phyloP scores from a whole-genome alignment of 2,113 vertebrate species.

The Chaenogobius annularis region DNA sequence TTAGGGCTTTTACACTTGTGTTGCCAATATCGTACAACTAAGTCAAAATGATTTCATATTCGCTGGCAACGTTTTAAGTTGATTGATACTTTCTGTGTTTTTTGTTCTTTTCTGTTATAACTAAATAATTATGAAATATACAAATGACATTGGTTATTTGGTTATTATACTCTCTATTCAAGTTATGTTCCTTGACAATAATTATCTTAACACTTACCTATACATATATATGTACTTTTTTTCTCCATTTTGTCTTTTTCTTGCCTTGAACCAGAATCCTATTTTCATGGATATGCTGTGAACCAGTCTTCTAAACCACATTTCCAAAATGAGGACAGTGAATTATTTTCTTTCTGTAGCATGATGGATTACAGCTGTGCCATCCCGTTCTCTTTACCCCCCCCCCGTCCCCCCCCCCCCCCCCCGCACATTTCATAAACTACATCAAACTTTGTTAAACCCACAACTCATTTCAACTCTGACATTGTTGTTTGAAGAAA shows the following conservation, averaged over 20 bases:
- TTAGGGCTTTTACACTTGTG: too few relatives aligned
- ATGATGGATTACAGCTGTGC: constrained; percentile 32
- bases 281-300: not conserved
- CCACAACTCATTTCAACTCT: constrained; percentile 39
- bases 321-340: not conserved
- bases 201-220: too few relatives aligned
- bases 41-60: too few relatives aligned
- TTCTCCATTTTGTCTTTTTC: not conserved
- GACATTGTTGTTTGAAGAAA: constrained; percentile 16
- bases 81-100: too few relatives aligned
- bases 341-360: constrained; percentile 7
- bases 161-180: too few relatives aligned
- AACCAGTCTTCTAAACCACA: not conserved
- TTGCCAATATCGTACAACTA: too few relatives aligned
- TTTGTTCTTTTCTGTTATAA: too few relatives aligned
- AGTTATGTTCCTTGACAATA: too few relatives aligned
- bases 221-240: too few relatives aligned
- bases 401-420: constrained; percentile 44
- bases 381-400: constrained; percentile 32
- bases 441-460: constrained; percentile 38
- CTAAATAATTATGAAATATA: too few relatives aligned
- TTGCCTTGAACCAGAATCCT: not conserved
- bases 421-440: constrained; percentile 33
- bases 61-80: too few relatives aligned
- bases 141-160: too few relatives aligned